These are phyloP conservation scores for Apodemus agrarius DNA, from an alignment of 2,797 vertebrate genomes.

Conservation along the genomic window DNA sequence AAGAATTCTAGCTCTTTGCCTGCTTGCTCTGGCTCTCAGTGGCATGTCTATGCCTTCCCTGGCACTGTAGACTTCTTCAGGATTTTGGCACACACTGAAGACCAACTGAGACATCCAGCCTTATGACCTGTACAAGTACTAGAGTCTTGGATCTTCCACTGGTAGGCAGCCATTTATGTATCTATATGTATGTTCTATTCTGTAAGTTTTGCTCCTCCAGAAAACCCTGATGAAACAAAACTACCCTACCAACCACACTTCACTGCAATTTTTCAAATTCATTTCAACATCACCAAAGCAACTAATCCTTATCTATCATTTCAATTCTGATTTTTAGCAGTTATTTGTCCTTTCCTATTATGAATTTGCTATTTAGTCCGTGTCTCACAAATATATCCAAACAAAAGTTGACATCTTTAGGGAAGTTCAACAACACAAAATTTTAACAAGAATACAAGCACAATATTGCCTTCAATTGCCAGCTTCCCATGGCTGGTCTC, in stretches of 20 bases:
- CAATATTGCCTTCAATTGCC: neutral
- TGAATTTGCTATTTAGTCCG: neutral
- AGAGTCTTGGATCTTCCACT: neutral
- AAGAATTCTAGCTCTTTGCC: neutral
- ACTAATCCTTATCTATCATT: neutral
- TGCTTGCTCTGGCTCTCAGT: neutral
- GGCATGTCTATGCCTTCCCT: neutral
- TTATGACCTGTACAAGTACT: neutral
- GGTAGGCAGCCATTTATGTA: neutral
- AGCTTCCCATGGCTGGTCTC: neutral
- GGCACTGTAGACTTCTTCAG: neutral
- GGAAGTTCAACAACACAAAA: neutral
- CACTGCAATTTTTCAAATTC: neutral
- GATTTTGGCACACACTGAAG: neutral
- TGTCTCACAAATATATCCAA: constrained; percentile 39
- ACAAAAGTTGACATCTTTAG: neutral
- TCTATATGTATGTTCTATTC: neutral
- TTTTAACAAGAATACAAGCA: neutral
- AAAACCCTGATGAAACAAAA: neutral
- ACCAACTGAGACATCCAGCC: neutral
- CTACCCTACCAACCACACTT: neutral
- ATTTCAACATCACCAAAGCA: neutral
- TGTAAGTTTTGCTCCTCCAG: neutral
- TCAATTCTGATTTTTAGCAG: neutral
- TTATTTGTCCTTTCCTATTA: neutral